Evolutionary conservation across 2,888 invertebrate genomes (phyloP), one percentile per base, ranked within the genome.

Genomic region (Hydraecia micacea): DNA sequence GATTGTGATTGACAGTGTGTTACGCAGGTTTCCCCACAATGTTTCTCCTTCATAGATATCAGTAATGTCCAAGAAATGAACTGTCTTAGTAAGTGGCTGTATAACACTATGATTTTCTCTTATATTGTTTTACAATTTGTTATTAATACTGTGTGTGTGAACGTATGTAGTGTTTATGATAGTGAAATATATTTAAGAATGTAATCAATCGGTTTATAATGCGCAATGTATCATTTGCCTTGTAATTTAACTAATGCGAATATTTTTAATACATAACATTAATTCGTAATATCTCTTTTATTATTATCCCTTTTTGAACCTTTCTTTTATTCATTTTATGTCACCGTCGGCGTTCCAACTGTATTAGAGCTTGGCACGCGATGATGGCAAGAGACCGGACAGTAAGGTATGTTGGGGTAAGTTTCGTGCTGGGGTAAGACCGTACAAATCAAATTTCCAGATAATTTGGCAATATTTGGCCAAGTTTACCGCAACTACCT

Each of bases 251-350:
- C 58, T 85, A 75, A 81, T 85, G 77, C 49, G 75, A 80, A 68
- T 86, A 85, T 86, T 86, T 86, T 86, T 86, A 84, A 86, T 86
- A 86, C 77, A 86, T 74, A 75, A 79, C 49, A 58, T 55, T 58
- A 67, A 86, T 78, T 81, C 79, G 32, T 74, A 21, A 49, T 39
- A 42, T 46, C 1, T 63, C 15, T 81, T 78, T 85, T 71, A 75
- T 49, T 75, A 13, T n/a, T 4, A 52, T 52, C 32, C 49, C 13
- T 76, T 80, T 49, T 62, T 67, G 2, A 25, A 15, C 1, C 8
- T 39, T 9, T 13, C 2, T 36, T 28, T 60, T 52, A 25, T 36
- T 15, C 6, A 60, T 4, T n/a, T n/a, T n/a, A 55, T 55, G 25
- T 21, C 7, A 52, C 52, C 15, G 49, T 49, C 49, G 49, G 49